Conservation (phyloP, 2,888 invertebrate species). For the Acholoe squamosa region DNA sequence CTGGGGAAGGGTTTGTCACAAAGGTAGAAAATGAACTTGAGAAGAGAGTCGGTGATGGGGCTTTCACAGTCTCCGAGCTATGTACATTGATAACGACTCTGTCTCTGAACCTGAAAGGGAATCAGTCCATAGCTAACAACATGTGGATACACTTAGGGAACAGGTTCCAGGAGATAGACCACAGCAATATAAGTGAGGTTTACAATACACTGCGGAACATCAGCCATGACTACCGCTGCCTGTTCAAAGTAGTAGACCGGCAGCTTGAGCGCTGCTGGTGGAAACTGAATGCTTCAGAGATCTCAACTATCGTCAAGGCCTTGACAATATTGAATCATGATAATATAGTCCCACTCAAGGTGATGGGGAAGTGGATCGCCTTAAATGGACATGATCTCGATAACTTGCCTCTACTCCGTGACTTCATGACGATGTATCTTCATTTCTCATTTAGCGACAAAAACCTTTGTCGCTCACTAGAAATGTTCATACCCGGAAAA, state of each 20-base stretch:
- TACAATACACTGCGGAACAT: conserved; percentile 85
- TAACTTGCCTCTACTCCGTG: conserved; percentile 55
- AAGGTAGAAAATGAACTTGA: conserved; percentile 87
- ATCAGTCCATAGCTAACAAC: conserved; percentile 86
- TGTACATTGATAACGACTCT: conserved; percentile 86
- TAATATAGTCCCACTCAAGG: conserved; percentile 79
- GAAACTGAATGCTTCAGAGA: conserved; percentile 79
- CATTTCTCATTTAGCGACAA: conserved; percentile 86
- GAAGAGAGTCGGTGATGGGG: conserved; percentile 86
- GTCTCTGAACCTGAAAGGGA: conserved; percentile 84
- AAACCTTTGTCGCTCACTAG: conserved; percentile 86
- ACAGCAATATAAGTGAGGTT: conserved; percentile 86
- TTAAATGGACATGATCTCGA: conserved; percentile 39
- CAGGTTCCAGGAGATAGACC: conserved; percentile 86
- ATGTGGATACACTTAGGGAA: conserved; percentile 88
- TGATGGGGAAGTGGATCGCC: conserved; percentile 85
- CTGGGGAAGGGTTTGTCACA: conserved; percentile 69
- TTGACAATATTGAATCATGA: conserved; percentile 69
- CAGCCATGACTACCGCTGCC: conserved; percentile 86
- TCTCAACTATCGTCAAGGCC: conserved; percentile 75
- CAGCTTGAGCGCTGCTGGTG: conserved; percentile 86
- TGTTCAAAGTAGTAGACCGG: conserved; percentile 86
- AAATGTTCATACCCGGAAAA: conserved; percentile 87
- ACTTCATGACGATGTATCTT: conserved; percentile 85
- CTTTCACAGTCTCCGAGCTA: conserved; percentile 86